Evolutionary conservation across 2,888 invertebrate genomes (phyloP), one percentile per base, ranked within the genome.

Genomic region (Callimorpha dominula): DNA sequence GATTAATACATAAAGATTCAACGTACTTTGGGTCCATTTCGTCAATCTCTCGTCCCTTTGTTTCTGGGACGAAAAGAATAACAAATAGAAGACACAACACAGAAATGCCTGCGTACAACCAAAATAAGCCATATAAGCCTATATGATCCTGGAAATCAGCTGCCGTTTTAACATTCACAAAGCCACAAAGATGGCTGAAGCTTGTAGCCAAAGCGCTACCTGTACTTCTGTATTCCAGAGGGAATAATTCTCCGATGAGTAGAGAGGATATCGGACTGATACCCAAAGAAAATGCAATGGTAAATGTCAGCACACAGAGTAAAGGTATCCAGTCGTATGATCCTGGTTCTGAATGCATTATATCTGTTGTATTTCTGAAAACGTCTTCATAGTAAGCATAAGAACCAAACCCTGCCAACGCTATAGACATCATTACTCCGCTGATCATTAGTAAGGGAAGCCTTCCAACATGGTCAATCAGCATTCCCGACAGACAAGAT

Each of bases 31-130:
- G 97, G 87, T 98, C 97, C 97, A 99, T 98, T 92, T 99, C 98
- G 87, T 98, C 98, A 82, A 99, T 96, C 86, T 98, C 98, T 76
- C 97, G 97, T 4, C 99, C 99, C 90, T 98, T 98, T 11, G 99
- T 99, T 94, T 99, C 99, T 1, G 99, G 99, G 6, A 99, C 98
- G 87, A 97, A 97, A 78, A 97, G 96, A 17, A 98, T 97, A 1
- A 98, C 98, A 92, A 98, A 99, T 81, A 98, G 96, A 14, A 98
- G 95, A 73, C 98, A 98, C 73, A 97, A 95, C 0, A 98, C 97
- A 5, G 98, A 97, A 79, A 98, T 97, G 1, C 97, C 97, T 0
- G 98, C 97, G 89, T 98, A 99, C 84, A 99, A 94, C 98, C 98
- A 98, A 90, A 98, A 99, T 1, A 98, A 97, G 12, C 98, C 98